Evolutionary conservation across 2,113 vertebrate genomes (phyloP), one percentile per base, ranked within the genome.

Genomic region (Odontophorus gujanensis): DNA sequence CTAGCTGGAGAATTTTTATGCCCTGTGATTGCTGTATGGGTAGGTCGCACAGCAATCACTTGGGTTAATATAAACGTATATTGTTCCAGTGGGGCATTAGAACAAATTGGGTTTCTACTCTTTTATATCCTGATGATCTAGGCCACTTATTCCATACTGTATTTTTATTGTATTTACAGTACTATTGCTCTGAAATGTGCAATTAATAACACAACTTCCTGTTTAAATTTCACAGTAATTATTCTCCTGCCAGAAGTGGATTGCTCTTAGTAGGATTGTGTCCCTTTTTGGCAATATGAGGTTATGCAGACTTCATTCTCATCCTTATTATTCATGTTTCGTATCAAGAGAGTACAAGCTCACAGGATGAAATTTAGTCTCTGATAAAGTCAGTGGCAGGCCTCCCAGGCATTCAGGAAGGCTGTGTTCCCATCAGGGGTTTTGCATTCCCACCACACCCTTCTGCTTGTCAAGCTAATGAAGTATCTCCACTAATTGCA

Each of bases 381-480:
- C 42, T 57, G 75, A 75, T 92, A 81, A 80, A 93, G 65, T 30
- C 68, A 34, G 74, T 22, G 42, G 47, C 87, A 91, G 48, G 63
- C 47, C 91, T 90, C 61, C 58, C 72, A 87, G 89, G 61, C 85
- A 40, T 67, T 77, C 38, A 57, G 57, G 38, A 92, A 85, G 25
- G 7, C 32, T 59, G 3, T 0, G 13, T 67, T 89, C 72, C 67
- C 85, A 82, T 47, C 59, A 47, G 18, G 48, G 10, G 30, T 69
- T 76, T 67, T 90, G 45, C 48, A 69, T 89, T 97, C 89, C 68
- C 72, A 74, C 72, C 78, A 89, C 85, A 95, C 71, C 58, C 63
- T 90, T 82, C 30, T 90, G 55, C 55, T 83, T 83, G 83, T 83
- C 80, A 89, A 36, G 57, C 71, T 88, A 95, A 88, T 89, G 72